A percentile compares a stretch with the other conserved stretches of the same genome.
phyloP scores from a whole-genome alignment of 1,140 invertebrate genomes.

The Carposina sasakii region DNA sequence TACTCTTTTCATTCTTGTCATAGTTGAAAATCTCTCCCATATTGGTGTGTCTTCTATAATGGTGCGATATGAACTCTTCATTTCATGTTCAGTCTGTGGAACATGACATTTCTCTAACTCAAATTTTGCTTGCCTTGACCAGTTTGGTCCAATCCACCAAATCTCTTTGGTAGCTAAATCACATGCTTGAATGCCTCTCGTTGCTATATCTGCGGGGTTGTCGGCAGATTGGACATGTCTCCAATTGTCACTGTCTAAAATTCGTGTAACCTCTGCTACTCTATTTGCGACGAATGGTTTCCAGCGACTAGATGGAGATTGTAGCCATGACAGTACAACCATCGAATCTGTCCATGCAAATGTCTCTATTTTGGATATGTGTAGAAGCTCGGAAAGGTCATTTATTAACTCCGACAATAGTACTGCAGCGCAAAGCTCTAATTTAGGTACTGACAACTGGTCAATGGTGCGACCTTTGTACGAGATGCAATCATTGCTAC shows the following conservation, averaged over 20 bases:
- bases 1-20: slow-evolving; percentile 27
- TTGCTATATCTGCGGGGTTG: slow-evolving; percentile 54
- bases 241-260: slow-evolving; percentile 33
- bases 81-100: slow-evolving; percentile 21
- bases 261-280: slow-evolving; percentile 41
- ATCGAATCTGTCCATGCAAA: slow-evolving; percentile 54
- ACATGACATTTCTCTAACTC: not conserved
- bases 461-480: slow-evolving; percentile 35
- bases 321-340: slow-evolving; percentile 32
- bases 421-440: slow-evolving; percentile 43
- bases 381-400: slow-evolving; percentile 21
- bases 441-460: slow-evolving; percentile 25
- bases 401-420: slow-evolving; percentile 27
- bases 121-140: slow-evolving; percentile 12
- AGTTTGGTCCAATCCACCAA: slow-evolving; percentile 25
- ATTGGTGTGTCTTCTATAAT: slow-evolving; percentile 15
- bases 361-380: slow-evolving; percentile 28
- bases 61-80: slow-evolving; percentile 12
- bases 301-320: slow-evolving; percentile 27
- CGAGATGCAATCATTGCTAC: slow-evolving; percentile 16
- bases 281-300: slow-evolving; percentile 50
- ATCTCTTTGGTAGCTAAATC: slow-evolving; percentile 14
- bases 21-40: slow-evolving; percentile 13
- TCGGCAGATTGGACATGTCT: slow-evolving; percentile 33
- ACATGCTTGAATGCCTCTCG: slow-evolving; percentile 33